Evolutionary conservation across 2,797 vertebrate species (phyloP).

Genomic region (Mergus octosetaceus): DNA sequence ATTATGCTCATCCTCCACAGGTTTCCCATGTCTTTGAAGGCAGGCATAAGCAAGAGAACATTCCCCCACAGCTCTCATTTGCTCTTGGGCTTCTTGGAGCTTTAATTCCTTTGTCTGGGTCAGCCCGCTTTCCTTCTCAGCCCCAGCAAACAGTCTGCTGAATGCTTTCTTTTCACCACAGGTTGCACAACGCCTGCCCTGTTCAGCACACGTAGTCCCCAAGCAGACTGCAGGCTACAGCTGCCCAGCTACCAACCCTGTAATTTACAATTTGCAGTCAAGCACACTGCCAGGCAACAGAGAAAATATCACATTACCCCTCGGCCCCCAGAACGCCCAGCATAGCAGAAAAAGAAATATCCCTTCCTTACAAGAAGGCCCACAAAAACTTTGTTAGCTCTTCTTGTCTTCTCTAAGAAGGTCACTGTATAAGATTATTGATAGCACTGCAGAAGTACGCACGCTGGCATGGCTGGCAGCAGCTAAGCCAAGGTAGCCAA

Average conservation of each 20-base stretch:
- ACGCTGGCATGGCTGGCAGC: accelerated
- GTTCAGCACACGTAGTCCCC: background rate
- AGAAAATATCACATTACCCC: background rate
- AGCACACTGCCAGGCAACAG: background rate
- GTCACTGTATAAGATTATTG: background rate
- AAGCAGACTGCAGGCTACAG: background rate
- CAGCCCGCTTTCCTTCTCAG: background rate
- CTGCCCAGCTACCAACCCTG: background rate
- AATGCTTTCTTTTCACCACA: background rate
- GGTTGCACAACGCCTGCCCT: background rate
- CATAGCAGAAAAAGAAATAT: background rate
- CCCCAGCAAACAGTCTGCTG: background rate
- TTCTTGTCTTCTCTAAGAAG: background rate
- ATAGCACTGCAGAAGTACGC: background rate
- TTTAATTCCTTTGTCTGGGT: background rate
- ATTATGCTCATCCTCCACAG: background rate
- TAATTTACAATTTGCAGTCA: background rate
- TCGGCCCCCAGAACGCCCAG: background rate
- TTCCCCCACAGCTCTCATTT: background rate
- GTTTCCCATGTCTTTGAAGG: constrained; percentile 17
- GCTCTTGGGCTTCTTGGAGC: background rate
- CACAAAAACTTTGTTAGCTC: background rate
- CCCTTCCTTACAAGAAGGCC: background rate
- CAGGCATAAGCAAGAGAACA: background rate
- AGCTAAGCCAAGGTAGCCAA: background rate